Evolutionary conservation across 2,888 invertebrate genomes (phyloP).

Genomic region (Leptopilina drosophilae): DNA sequence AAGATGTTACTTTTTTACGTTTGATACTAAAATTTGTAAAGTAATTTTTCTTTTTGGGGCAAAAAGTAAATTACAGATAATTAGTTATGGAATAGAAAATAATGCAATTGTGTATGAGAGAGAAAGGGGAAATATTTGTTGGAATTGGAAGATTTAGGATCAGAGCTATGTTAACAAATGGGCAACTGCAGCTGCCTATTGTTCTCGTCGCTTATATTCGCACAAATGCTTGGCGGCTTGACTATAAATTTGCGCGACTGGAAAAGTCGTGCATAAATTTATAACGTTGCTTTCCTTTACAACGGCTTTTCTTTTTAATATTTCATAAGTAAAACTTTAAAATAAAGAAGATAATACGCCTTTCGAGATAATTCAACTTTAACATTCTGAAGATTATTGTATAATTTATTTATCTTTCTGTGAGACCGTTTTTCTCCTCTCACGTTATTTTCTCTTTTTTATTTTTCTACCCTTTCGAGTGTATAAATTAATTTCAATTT

Average conservation of each 20-base stretch:
- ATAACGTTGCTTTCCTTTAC: not conserved
- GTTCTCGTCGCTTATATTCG: constrained; percentile 21
- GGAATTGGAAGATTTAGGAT: constrained; percentile 23
- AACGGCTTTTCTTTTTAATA: constrained; percentile 2
- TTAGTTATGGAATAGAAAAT: constrained; percentile 12
- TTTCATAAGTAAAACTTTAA: constrained; percentile 28
- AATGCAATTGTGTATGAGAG: not conserved
- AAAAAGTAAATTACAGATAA: not conserved
- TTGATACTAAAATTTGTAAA: no score
- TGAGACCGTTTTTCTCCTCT: not conserved
- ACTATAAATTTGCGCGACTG: constrained; percentile 22
- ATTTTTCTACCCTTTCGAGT: not conserved
- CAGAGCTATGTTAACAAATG: constrained; percentile 26
- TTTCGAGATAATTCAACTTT: constrained; percentile 3
- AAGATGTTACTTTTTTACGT: no score
- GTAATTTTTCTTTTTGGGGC: no score
- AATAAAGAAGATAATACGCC: not conserved
- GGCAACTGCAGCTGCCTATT: constrained; percentile 32
- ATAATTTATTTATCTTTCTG: not conserved
- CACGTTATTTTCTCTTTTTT: no score
- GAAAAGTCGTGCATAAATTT: constrained; percentile 23
- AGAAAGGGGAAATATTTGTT: constrained; percentile 16
- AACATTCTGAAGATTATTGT: not conserved
- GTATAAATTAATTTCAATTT: not conserved
- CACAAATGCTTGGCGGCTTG: not conserved